Percentiles rank a stretch among this genome's conserved stretches.
Evolutionary conservation across 2,888 invertebrate species (phyloP).

Genomic region (Lacanobia wlatinum): DNA sequence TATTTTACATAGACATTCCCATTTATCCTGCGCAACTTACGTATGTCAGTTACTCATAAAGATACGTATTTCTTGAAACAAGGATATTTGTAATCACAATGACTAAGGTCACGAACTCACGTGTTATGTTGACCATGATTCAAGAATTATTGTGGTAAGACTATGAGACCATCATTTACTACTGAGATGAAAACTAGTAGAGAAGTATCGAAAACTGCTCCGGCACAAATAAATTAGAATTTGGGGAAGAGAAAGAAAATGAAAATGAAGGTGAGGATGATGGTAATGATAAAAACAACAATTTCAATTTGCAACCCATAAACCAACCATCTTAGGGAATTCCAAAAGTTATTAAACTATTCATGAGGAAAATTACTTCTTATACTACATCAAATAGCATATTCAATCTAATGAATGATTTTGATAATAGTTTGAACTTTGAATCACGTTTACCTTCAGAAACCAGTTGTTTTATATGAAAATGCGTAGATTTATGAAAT

Average conservation of each 20-base stretch:
- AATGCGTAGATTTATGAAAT: constrained; percentile 19
- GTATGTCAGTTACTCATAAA: constrained; percentile 48
- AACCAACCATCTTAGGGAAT: constrained; percentile 1
- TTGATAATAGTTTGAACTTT: constrained; percentile 24
- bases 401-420: not conserved
- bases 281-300: too few species aligned
- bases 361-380: not conserved
- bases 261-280: too few species aligned
- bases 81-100: constrained; percentile 53
- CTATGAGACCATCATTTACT: not conserved
- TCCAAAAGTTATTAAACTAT: not conserved
- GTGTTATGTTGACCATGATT: constrained; percentile 36
- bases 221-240: not conserved
- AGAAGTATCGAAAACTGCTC: not conserved
- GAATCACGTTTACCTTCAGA: constrained; percentile 46
- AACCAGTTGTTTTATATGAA: constrained; percentile 38
- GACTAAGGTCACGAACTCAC: constrained; percentile 50
- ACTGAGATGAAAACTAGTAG: not conserved
- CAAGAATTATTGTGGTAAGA: constrained; percentile 11
- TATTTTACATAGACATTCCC: constrained; percentile 16
- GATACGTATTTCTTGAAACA: constrained; percentile 32
- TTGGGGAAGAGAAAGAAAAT: not conserved
- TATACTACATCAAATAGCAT: constrained; percentile 1
- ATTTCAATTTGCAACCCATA: too few species aligned
- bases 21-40: constrained; percentile 22